Evolutionary conservation across 1,140 invertebrate species (phyloP).

Genomic region (Helicoverpa zea): DNA sequence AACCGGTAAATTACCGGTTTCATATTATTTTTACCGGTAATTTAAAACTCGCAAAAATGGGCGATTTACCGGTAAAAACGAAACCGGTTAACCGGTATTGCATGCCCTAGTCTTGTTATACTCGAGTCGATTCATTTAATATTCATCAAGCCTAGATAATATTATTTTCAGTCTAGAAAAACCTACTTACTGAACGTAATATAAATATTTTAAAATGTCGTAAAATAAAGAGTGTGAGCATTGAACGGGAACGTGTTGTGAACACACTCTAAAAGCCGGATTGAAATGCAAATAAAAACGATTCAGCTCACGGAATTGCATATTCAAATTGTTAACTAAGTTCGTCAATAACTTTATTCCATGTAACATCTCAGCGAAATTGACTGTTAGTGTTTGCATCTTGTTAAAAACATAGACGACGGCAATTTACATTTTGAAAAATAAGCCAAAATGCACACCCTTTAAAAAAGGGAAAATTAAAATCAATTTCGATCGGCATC

Average conservation of each 20-base stretch:
- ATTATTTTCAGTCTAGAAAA: neutral
- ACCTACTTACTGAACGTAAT: neutral
- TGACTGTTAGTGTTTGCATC: neutral
- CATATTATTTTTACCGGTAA: too few species aligned
- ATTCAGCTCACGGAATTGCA: slow-evolving; percentile 38
- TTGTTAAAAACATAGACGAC: slow-evolving; percentile 1
- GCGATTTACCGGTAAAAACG: too few species aligned
- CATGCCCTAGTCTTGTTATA: neutral
- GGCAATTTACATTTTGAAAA: slow-evolving; percentile 40
- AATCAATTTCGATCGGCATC: slow-evolving; percentile 76
- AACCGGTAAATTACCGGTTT: too few species aligned
- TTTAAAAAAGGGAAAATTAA: slow-evolving; percentile 66
- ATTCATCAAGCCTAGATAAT: neutral
- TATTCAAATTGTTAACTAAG: slow-evolving; percentile 44
- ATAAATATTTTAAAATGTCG: slow-evolving; percentile 18
- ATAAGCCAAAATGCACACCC: slow-evolving; percentile 69
- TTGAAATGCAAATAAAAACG: slow-evolving; percentile 50
- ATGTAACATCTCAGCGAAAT: slow-evolving; percentile 15
- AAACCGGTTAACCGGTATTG: too few species aligned
- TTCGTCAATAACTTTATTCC: slow-evolving; percentile 17
- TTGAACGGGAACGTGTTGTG: slow-evolving; percentile 30
- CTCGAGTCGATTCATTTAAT: neutral
- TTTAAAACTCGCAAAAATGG: too few species aligned
- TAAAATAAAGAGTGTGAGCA: slow-evolving; percentile 19
- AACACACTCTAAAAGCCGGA: slow-evolving; percentile 38